A percentile compares a stretch with the other conserved stretches of the same genome.
Conservation (phyloP, 2,888 invertebrate species). For the Phymatocera aterrima region DNA sequence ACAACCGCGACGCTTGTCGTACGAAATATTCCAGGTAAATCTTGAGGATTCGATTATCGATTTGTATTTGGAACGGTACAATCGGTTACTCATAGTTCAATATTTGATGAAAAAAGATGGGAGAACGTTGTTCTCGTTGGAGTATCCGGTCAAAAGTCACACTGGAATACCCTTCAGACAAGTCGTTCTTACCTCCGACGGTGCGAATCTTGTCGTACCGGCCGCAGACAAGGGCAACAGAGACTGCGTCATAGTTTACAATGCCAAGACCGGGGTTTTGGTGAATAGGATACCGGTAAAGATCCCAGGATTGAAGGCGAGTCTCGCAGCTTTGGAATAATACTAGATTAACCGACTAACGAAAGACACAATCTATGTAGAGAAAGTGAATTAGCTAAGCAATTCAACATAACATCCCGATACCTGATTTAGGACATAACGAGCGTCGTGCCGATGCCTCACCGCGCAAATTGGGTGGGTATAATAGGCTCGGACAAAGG, state of each 20-base stretch:
- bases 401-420: too few species aligned
- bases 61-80: too few species aligned
- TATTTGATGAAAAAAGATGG: constrained; percentile 78
- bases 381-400: constrained; percentile 68
- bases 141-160: constrained; percentile 86
- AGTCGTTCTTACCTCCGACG: constrained; percentile 89
- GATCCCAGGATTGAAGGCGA: constrained; percentile 77
- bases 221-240: constrained; percentile 89
- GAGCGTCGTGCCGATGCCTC: constrained; percentile 87
- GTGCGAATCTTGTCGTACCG: constrained; percentile 85
- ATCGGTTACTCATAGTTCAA: background rate
- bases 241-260: constrained; percentile 90
- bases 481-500: constrained; percentile 94
- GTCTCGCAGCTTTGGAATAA: background rate
- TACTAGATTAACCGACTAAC: background rate
- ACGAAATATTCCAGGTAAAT: constrained; percentile 84
- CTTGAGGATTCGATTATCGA: constrained; percentile 22
- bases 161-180: constrained; percentile 84
- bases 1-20: constrained; percentile 82
- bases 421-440: constrained; percentile 87
- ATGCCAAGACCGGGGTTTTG: constrained; percentile 85
- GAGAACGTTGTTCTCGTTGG: constrained; percentile 86
- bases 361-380: background rate
- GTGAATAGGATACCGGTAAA: constrained; percentile 76
- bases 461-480: constrained; percentile 90